phyloP scores from a whole-genome alignment of 2,113 vertebrate species.

The Sander lucioperca region DNA sequence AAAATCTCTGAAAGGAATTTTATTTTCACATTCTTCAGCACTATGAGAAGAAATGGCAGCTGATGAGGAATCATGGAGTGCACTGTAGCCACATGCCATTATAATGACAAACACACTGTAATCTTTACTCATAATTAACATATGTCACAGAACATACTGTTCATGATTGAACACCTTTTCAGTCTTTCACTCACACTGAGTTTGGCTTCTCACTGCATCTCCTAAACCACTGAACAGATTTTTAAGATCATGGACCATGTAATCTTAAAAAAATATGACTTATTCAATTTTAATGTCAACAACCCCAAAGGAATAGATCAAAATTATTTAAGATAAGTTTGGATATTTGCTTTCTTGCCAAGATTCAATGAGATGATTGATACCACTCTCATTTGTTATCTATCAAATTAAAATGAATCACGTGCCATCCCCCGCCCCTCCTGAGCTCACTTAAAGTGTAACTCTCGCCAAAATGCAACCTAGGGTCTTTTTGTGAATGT shows the following conservation, averaged over 20 bases:
- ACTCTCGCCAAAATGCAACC: no score
- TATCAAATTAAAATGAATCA: background rate
- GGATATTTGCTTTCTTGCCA: background rate
- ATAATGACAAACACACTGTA: slow-evolving; percentile 30
- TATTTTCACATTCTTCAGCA: slow-evolving; percentile 56
- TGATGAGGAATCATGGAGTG: slow-evolving; percentile 48
- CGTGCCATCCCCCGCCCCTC: no score
- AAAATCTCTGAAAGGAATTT: slow-evolving; percentile 26
- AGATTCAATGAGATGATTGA: background rate
- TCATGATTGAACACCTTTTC: slow-evolving; percentile 28
- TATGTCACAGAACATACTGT: slow-evolving; percentile 36
- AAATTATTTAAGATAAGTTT: background rate
- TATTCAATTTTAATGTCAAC: background rate
- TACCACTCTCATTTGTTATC: background rate
- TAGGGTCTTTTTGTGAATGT: no score
- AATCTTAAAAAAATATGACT: slow-evolving; percentile 2
- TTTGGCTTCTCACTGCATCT: slow-evolving; percentile 36
- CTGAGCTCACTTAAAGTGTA: no score
- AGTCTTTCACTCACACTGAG: slow-evolving; percentile 25
- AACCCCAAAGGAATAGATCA: background rate
- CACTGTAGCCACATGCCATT: slow-evolving; percentile 21
- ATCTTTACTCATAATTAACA: slow-evolving; percentile 28
- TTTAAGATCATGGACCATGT: slow-evolving; percentile 9
- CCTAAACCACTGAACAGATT: slow-evolving; percentile 10
- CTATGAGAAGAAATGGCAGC: slow-evolving; percentile 49